Evolutionary conservation across 1,140 invertebrate species (phyloP), one percentile per base, ranked within the genome.

Genomic region (Drosophila nasuta): DNA sequence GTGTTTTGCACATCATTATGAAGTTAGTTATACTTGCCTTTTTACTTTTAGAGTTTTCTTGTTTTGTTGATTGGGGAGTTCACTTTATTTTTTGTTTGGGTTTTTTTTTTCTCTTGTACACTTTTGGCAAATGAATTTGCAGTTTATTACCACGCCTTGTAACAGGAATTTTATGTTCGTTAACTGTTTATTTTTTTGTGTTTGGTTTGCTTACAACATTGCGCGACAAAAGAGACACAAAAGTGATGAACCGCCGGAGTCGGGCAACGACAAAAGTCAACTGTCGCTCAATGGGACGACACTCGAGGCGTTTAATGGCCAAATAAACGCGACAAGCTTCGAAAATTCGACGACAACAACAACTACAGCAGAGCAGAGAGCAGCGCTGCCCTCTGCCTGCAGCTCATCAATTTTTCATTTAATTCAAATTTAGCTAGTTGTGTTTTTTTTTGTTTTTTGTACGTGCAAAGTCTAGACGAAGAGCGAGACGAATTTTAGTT

Each of bases 321-420:
- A 80, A 80, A 80, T 77, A 77, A 80, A 79, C 52, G 67, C 77
- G 62, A 57, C 72, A 75, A 71, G 49, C 73, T 66, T 66, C 62
- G 41, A 71, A 71, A 75, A 77, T 46, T 49, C n/a, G 7, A 13
- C 45, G 38, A 25, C 41, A 20, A 10, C 35, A 10, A 38, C 20
- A 38, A 8, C 30, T 6, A 7, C 35, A 8, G 41, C 49, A 13
- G 64, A 43, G 64, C 30, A 58, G 56, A 17, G 17, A 17, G 17
- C 17, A 17, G 17, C 17, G 17, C 33, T 35, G 1, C 17, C 46
- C 25, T 1, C 33, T 30, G 25, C 15, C 25, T 15, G 5, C 67
- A 62, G 72, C 78, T 88, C 85, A 89, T 88, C 85, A 88, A 89
- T 88, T 89, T 88, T 89, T 88, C 85, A 88, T 88, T 89, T 88